Conservation (phyloP, 2,888 invertebrate genomes). For the Bombylius major region DNA sequence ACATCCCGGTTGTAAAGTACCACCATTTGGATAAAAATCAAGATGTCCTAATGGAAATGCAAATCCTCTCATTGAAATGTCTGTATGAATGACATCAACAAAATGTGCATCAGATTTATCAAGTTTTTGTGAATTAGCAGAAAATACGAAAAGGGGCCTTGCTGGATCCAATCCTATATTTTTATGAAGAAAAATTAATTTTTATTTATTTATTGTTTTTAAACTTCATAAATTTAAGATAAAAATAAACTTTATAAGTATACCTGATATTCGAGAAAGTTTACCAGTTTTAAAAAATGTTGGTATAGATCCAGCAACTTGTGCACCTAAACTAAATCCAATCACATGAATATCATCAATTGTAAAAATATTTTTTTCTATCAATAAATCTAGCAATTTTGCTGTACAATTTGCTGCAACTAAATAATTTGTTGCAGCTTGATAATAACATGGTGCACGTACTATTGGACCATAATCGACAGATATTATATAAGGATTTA, state of each 20-base stretch:
- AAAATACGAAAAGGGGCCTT: slow-evolving; percentile 45
- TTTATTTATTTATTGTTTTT: too few species aligned
- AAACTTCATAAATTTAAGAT: too few species aligned
- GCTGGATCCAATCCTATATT: slow-evolving; percentile 51
- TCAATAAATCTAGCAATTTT: slow-evolving; percentile 43
- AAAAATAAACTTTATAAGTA: not conserved
- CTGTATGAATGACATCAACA: slow-evolving; percentile 53
- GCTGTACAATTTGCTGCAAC: slow-evolving; percentile 48
- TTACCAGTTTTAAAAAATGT: slow-evolving; percentile 38
- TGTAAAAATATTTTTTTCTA: slow-evolving; percentile 33
- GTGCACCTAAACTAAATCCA: slow-evolving; percentile 53
- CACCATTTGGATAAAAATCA: slow-evolving; percentile 49
- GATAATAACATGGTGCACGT: slow-evolving; percentile 45
- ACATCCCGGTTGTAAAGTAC: slow-evolving; percentile 47
- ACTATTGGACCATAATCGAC: slow-evolving; percentile 49
- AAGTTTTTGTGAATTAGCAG: slow-evolving; percentile 37
- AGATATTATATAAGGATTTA: slow-evolving; percentile 47
- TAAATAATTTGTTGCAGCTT: slow-evolving; percentile 45
- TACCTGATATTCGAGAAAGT: slow-evolving; percentile 45
- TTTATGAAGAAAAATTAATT: too few species aligned
- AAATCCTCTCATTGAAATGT: slow-evolving; percentile 44
- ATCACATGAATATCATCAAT: slow-evolving; percentile 44
- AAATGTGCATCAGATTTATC: slow-evolving; percentile 45
- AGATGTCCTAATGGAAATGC: slow-evolving; percentile 41
- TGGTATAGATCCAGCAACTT: slow-evolving; percentile 43